phyloP scores from a whole-genome alignment of 2,797 vertebrate genomes.

The Sardinella longiceps region DNA sequence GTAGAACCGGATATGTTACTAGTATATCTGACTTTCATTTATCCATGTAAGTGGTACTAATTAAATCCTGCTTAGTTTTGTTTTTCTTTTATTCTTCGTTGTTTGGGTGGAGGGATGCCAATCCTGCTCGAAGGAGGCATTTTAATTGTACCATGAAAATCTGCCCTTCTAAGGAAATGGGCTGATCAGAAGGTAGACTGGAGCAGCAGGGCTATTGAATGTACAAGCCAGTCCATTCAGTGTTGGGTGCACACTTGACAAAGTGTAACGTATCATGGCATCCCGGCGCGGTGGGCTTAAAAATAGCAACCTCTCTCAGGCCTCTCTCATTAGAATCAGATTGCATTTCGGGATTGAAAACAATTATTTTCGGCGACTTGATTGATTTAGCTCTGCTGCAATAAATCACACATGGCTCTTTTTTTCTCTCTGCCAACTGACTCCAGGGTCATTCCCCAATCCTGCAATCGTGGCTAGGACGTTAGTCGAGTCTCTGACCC shows the following conservation, averaged over 20 bases:
- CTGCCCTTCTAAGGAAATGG: conserved; percentile 32
- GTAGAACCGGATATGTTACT: conserved; percentile 37
- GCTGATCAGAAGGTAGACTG: conserved; percentile 25
- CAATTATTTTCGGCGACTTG: not conserved
- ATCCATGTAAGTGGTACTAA: conserved; percentile 58
- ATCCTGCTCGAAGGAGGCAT: conserved; percentile 42
- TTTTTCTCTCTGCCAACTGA: not conserved
- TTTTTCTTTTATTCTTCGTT: conserved; percentile 49
- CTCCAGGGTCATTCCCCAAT: not conserved
- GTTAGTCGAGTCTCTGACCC: not conserved
- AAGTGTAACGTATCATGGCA: not conserved
- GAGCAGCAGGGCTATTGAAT: conserved; percentile 22
- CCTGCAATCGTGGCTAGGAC: not conserved
- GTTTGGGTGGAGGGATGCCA: conserved; percentile 44
- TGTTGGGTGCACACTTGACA: not conserved
- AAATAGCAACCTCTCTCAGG: not conserved
- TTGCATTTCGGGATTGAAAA: not conserved
- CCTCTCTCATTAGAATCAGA: conserved; percentile 11
- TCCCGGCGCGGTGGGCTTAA: not conserved
- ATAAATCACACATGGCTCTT: conserved; percentile 4
- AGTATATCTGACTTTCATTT: conserved; percentile 50
- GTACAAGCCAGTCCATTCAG: not conserved
- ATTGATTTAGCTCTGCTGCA: not conserved
- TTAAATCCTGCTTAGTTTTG: conserved; percentile 51
- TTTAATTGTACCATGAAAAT: conserved; percentile 42